Base-by-base conservation (phyloP, 2,888 invertebrate genomes). In the Lysandra bellargus region DNA sequence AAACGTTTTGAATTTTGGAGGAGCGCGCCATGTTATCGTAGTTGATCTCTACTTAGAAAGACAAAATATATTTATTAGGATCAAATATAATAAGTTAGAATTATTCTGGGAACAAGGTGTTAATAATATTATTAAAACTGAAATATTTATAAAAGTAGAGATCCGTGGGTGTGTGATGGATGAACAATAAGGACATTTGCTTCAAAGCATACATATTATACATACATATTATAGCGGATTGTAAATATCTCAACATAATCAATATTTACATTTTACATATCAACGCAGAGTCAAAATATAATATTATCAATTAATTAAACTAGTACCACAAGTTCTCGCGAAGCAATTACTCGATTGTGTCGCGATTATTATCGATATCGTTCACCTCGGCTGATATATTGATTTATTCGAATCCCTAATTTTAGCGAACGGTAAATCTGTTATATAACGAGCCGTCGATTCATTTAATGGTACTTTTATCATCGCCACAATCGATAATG, bases 401-500 rank as follows among this genome's bases (percentile, higher is more conserved):
- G 74, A 79, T 40, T 64, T 23, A 40, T 79, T 60, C 74, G 33
- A 79, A 60, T 40, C 79, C 60, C 74, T 74, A 79, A 74, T 79
- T 80, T 80, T 82, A 80, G 81, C 82, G 81, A 81, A 73, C 80
- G 79, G 80, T 80, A 75, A 75, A 75, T 75, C 75, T 49, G 75
- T 23, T 75, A 75, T 80, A 81, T 83, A 81, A 82, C 82, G 81
- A 81, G 73, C 80, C 80, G 80, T 80, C 81, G 79, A 79, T 79
- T 81, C 80, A 88, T 88, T 87, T 91, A 90, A 91, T 90, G 89
- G 88, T 84, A 83, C 86, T 88, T 89, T 90, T 89, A 90, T 91
- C 89, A 90, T 87, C 87, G 82, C 83, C 81, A 87, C 88, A 90
- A 91, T 90, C 91, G 90, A 89, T 91, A 89, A 87, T 87, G 85